Evolutionary conservation across 2,797 vertebrate species (phyloP).

Genomic region (Paedocypris micromegethes): DNA sequence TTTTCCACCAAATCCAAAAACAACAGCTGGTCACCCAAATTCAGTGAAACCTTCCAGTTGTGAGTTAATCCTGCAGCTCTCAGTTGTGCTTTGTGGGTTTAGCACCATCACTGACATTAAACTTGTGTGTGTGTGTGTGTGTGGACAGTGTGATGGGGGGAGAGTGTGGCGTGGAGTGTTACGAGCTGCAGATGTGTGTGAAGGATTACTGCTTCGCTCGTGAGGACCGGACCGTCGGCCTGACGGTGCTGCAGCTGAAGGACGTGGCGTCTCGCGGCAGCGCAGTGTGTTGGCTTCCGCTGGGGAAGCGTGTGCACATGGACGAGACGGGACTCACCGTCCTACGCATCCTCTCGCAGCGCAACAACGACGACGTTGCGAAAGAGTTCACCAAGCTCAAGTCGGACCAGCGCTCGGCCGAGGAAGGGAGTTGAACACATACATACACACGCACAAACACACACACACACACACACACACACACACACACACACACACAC

Average conservation of each 20-base stretch:
- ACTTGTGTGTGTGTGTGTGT: no score
- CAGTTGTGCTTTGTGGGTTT: no score
- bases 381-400: constrained; percentile 98
- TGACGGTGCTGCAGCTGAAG: constrained; percentile 85
- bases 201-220: constrained; percentile 99
- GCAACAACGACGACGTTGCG: constrained; percentile 95
- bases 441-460: constrained; percentile 9
- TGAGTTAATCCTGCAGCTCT: constrained; percentile 62
- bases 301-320: constrained; percentile 91
- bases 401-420: constrained; percentile 89
- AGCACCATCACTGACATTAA: no score
- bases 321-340: constrained; percentile 96
- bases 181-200: constrained; percentile 94
- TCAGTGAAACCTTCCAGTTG: constrained; percentile 90
- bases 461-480: constrained; percentile 31
- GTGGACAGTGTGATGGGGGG: constrained; percentile 77
- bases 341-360: constrained; percentile 93
- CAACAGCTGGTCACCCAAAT: constrained; percentile 96
- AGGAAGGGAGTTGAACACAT: constrained; percentile 72
- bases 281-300: constrained; percentile 71
- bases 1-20: constrained; percentile 98
- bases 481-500: constrained; percentile 42
- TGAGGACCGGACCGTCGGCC: constrained; percentile 90
- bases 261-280: constrained; percentile 79
- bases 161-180: constrained; percentile 88